These are phyloP conservation scores for Lates japonicus DNA, from an alignment of 2,797 vertebrate genomes.

Conservation along the genomic window DNA sequence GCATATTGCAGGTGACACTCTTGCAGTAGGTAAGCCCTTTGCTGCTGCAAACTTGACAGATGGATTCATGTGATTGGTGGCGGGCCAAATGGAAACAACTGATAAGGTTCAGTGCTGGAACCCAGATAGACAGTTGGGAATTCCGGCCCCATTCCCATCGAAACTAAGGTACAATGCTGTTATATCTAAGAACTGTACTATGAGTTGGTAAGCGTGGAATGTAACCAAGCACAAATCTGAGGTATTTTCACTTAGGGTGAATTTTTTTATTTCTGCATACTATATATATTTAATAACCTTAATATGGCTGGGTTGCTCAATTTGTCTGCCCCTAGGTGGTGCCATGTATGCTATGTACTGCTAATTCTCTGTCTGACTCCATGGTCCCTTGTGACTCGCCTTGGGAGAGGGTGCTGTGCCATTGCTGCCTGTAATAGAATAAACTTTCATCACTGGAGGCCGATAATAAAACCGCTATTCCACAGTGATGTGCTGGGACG, in stretches of 20 bases:
- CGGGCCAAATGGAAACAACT: slow-evolving; percentile 95
- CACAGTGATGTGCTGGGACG: slow-evolving; percentile 97
- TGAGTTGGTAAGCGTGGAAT: slow-evolving; percentile 87
- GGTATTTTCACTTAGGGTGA: not conserved
- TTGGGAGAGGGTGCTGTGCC: slow-evolving; percentile 95
- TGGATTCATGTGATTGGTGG: slow-evolving; percentile 96
- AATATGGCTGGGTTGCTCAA: not conserved
- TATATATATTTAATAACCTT: not conserved
- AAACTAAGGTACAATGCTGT: slow-evolving; percentile 98
- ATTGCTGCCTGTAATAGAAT: slow-evolving; percentile 96
- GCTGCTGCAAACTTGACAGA: slow-evolving; percentile 91
- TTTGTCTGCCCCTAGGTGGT: slow-evolving; percentile 86
- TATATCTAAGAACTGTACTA: slow-evolving; percentile 93
- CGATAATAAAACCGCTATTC: slow-evolving; percentile 97
- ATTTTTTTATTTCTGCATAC: not conserved
- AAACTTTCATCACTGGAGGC: slow-evolving; percentile 98
- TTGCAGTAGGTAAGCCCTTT: slow-evolving; percentile 93
- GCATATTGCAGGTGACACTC: slow-evolving; percentile 87
- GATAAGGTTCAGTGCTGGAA: slow-evolving; percentile 82
- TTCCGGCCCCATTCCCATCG: slow-evolving; percentile 92
- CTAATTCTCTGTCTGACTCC: slow-evolving; percentile 92
- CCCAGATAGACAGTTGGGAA: slow-evolving; percentile 90
- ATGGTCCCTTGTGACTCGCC: slow-evolving; percentile 94
- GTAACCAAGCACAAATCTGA: not conserved
- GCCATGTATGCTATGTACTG: slow-evolving; percentile 96